Conservation (phyloP, 2,113 vertebrate species). For the Meles meles region DNA sequence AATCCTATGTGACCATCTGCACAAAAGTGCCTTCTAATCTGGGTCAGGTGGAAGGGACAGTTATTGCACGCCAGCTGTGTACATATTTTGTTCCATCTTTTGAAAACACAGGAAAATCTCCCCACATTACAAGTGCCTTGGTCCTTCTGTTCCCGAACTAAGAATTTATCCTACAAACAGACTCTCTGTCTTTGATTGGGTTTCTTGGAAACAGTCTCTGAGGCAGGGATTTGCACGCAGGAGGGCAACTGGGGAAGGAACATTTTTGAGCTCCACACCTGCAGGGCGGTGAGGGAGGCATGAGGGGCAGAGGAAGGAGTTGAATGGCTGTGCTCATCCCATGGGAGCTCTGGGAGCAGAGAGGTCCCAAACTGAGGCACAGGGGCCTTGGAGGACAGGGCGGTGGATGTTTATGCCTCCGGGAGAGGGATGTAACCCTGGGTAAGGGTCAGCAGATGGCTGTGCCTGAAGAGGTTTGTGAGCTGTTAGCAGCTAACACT, state of each 20-base stretch:
- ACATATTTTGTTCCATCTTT: background rate
- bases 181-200: background rate
- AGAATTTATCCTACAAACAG: background rate
- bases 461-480: background rate
- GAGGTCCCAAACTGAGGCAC: background rate
- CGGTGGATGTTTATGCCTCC: background rate
- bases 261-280: too few species aligned
- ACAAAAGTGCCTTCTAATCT: background rate
- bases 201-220: background rate
- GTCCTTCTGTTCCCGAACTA: background rate
- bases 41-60: background rate
- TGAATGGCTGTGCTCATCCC: background rate
- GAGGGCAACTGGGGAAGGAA: background rate
- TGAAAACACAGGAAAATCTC: background rate
- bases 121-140: background rate
- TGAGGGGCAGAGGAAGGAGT: background rate
- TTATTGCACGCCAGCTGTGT: background rate
- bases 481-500: background rate
- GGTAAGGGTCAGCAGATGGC: background rate
- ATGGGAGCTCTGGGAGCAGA: accelerated
- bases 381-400: background rate
- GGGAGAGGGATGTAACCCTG: background rate
- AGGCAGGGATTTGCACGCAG: background rate
- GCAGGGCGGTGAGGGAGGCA: background rate
- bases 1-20: background rate